A percentile compares a stretch with the other conserved stretches of the same genome.
These are phyloP conservation scores for Meandrina meandrites DNA, from an alignment of 92 coral and sea anemone genomes.

Conservation along the genomic window DNA sequence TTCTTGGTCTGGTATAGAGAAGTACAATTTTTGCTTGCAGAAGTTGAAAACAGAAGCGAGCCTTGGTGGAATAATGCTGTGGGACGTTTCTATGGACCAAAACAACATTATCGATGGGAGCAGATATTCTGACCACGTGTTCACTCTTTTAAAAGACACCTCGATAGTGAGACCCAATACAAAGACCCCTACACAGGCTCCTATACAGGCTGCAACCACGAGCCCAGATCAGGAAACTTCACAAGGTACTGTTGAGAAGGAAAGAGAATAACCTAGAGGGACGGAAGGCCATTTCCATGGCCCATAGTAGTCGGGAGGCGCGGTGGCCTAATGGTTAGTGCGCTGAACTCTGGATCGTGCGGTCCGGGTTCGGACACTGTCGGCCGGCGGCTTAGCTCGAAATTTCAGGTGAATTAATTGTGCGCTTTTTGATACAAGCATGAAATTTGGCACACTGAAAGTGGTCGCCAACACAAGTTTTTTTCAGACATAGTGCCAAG, in stretches of 20 bases:
- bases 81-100: constrained; percentile 24
- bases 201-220: background rate
- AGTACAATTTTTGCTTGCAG: background rate
- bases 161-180: background rate
- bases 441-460: too few relatives aligned
- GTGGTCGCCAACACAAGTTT: too few relatives aligned
- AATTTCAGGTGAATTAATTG: too few relatives aligned
- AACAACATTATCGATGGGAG: constrained; percentile 5
- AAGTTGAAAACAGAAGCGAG: background rate
- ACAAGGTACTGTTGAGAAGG: background rate
- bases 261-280: too few relatives aligned
- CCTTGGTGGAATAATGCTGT: constrained; percentile 21
- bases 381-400: too few relatives aligned
- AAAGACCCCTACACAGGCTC: background rate
- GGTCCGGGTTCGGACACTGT: too few relatives aligned
- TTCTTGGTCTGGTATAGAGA: background rate
- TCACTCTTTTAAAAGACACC: background rate
- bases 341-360: too few relatives aligned
- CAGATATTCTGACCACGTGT: constrained; percentile 19
- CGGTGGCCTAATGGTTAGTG: too few relatives aligned
- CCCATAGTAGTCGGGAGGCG: background rate
- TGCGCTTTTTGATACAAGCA: too few relatives aligned
- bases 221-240: background rate
- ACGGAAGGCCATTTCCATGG: background rate
- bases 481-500: too few relatives aligned